Base-by-base conservation (phyloP, 1,140 invertebrate species). In the Drosophila cardini region DNA sequence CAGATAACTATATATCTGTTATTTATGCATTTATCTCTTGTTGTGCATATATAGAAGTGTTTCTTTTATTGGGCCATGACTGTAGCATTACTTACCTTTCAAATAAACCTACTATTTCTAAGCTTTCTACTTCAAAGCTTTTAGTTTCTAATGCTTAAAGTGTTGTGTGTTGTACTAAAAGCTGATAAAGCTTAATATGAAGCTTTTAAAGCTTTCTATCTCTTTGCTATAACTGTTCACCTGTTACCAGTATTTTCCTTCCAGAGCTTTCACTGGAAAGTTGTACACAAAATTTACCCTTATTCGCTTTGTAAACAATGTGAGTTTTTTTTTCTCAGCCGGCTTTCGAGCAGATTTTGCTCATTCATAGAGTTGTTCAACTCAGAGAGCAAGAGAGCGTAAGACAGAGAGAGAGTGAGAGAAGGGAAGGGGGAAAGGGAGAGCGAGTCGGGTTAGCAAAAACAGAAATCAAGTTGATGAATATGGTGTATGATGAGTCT, bases 401-500 rank as follows among this genome's bases (percentile, higher is more conserved):
- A 10, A 21, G 18, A 13, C 21, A 57, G 15, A 46, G n/a, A 53
- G 11, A 53, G 10, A 46, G 42, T 50, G 36, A 32, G 7, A 6
- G 58, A 13, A 32, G 8, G n/a, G 2, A 9, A 21, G 9, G 0
- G 52, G 32, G 9, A 3, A 52, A 32, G 16, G 18, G 16, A 7
- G 16, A 48, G n/a, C 3, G 4, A 13, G 38, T 45, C 43, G 13
- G 40, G 8, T 32, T 58, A 32, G 48, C 32, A 61, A 58, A 65
- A 71, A 65, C 65, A 64, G 65, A 71, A 78, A 75, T 70, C 72
- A 78, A 71, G 76, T 82, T 86, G 79, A 83, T 87, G 86, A 87
- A 86, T 86, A 76, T 73, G 76, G 75, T 72, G 64, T 76, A 56
- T 79, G 82, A 86, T 78, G 78, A 86, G 74, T 82, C 72, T 82